These are phyloP conservation scores for Xestia c-nigrum DNA, from an alignment of 2,888 invertebrate species.

Conservation along the genomic window DNA sequence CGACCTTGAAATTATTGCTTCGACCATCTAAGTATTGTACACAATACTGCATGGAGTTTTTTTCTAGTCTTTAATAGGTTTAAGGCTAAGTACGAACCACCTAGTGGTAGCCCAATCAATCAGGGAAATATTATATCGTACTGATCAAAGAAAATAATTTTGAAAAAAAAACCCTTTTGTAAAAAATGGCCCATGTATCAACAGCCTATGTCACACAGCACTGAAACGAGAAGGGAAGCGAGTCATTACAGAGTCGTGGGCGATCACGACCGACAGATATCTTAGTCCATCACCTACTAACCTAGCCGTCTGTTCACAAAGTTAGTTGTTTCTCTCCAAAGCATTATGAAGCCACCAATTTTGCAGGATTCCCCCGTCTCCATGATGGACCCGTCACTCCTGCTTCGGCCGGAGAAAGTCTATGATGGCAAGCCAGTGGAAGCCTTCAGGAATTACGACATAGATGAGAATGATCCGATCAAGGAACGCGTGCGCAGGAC, in stretches of 20 bases:
- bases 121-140: background rate
- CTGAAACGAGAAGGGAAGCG: constrained; percentile 40
- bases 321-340: background rate
- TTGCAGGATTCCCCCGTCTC: constrained; percentile 76
- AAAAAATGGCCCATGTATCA: constrained; percentile 26
- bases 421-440: constrained; percentile 94
- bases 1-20: constrained; percentile 20
- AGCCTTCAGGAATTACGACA: constrained; percentile 95
- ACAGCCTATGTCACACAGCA: constrained; percentile 37
- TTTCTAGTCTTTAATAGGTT: background rate
- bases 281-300: constrained; percentile 13
- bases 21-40: background rate
- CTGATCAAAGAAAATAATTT: background rate
- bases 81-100: too few relatives aligned
- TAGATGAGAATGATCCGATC: constrained; percentile 94
- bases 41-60: background rate
- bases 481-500: constrained; percentile 95
- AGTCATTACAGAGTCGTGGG: constrained; percentile 27
- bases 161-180: background rate
- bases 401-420: constrained; percentile 93
- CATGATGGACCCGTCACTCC: constrained; percentile 89
- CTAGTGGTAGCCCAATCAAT: background rate
- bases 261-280: constrained; percentile 25
- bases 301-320: background rate
- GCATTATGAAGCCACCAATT: constrained; percentile 40